Evolutionary conservation across 37 sponge, comb jelly and placozoan genomes (phyloP).

Genomic region (Theonella swinhoei): DNA sequence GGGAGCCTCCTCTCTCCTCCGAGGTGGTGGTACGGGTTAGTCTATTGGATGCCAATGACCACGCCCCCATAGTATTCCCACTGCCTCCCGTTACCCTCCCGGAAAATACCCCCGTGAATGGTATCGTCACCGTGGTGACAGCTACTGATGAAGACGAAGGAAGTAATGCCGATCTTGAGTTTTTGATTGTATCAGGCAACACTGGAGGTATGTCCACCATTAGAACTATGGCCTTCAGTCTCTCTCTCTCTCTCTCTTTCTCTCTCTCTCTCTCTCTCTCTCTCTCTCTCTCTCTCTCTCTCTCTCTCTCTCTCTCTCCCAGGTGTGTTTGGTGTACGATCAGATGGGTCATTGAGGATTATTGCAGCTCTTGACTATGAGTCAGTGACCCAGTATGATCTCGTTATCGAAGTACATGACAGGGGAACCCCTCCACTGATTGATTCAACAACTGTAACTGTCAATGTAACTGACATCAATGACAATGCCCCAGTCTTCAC

Average conservation of each 20-base stretch:
- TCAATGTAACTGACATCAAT: no score
- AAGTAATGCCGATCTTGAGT: conserved; percentile 39
- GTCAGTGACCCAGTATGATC: not conserved
- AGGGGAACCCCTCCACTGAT: conserved; percentile 15
- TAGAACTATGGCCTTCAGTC: conserved; percentile 16
- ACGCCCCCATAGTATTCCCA: conserved; percentile 20
- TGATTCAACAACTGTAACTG: not conserved
- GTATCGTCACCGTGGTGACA: conserved; percentile 28
- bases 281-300: not conserved
- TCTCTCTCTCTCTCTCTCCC: conserved; percentile 2
- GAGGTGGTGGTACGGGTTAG: conserved; percentile 21
- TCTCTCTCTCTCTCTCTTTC: no score
- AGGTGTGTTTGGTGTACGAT: not conserved
- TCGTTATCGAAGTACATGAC: conserved; percentile 19
- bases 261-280: no score
- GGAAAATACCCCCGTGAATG: conserved; percentile 8
- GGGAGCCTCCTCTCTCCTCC: not conserved
- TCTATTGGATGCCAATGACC: conserved; percentile 36
- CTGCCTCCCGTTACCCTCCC: not conserved
- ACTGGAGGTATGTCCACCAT: conserved; percentile 38
- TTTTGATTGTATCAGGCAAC: conserved; percentile 48
- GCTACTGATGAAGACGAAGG: conserved; percentile 30
- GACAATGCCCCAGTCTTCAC: not conserved
- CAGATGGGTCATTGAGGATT: not conserved
- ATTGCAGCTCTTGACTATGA: conserved; percentile 25